These are phyloP conservation scores for Pogonocherus hispidulus DNA, from an alignment of 2,888 invertebrate species.

Conservation along the genomic window DNA sequence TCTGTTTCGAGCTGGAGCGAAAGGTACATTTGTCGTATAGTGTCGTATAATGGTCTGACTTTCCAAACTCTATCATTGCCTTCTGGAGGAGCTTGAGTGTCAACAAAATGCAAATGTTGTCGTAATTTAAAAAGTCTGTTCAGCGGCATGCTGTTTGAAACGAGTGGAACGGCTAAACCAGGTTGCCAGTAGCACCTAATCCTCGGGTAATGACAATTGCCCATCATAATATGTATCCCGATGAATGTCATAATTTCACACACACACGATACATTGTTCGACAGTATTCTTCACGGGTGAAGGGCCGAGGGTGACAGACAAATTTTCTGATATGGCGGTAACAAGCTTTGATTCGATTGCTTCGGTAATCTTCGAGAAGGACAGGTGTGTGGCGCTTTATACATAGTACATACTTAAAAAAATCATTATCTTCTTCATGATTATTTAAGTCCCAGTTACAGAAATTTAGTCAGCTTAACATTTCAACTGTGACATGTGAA, in stretches of 20 bases:
- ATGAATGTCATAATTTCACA: conserved; percentile 49
- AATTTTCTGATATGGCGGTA: no score
- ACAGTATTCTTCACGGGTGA: no score
- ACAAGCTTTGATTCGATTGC: no score
- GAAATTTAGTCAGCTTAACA: no score
- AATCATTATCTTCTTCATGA: no score
- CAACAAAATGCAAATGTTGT: conserved; percentile 48
- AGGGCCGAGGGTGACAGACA: no score
- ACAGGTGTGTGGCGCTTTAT: no score
- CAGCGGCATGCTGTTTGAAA: conserved; percentile 44
- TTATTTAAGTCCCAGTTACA: no score
- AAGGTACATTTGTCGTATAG: conserved; percentile 40
- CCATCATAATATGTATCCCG: conserved; percentile 51
- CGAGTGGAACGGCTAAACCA: conserved; percentile 39
- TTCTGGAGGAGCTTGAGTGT: conserved; percentile 22
- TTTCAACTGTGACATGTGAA: no score
- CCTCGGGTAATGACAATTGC: conserved; percentile 50
- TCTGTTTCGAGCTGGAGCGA: conserved; percentile 38
- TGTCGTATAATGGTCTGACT: conserved; percentile 47
- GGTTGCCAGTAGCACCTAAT: conserved; percentile 46
- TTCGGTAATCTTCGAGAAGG: no score
- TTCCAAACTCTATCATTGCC: conserved; percentile 48
- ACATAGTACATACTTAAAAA: no score
- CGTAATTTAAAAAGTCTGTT: conserved; percentile 50
- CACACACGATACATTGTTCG: no score